phyloP scores from a whole-genome alignment of 2,888 invertebrate species.

The Noctua fimbriata region DNA sequence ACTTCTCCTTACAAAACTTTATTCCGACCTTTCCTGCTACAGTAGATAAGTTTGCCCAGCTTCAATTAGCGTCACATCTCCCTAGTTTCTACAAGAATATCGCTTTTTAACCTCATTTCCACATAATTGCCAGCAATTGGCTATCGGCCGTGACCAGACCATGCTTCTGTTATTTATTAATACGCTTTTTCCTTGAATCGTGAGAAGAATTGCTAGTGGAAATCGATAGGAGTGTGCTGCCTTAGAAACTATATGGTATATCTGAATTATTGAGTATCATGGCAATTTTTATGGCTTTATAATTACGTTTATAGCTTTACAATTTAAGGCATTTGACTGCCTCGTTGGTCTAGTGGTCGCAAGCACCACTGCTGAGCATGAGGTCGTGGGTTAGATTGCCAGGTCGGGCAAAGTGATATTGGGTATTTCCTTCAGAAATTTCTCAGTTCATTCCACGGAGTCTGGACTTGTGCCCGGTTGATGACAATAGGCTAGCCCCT shows the following conservation, averaged over 20 bases:
- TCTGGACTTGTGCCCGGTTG: too few relatives aligned
- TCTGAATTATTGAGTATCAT: too few relatives aligned
- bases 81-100: conserved; percentile 18
- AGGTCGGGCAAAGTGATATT: too few relatives aligned
- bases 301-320: too few relatives aligned
- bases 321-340: too few relatives aligned
- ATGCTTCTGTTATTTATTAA: conserved; percentile 45
- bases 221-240: neutral
- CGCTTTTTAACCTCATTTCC: conserved; percentile 38
- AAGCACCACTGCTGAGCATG: too few relatives aligned
- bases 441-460: too few relatives aligned
- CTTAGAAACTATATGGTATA: neutral
- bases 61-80: conserved; percentile 43
- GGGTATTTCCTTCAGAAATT: too few relatives aligned
- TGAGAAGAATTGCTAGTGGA: conserved; percentile 4
- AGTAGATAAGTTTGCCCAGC: conserved; percentile 11
- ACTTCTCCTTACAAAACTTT: conserved; percentile 1
- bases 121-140: conserved; percentile 52
- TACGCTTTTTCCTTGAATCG: conserved; percentile 23
- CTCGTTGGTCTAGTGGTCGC: too few relatives aligned
- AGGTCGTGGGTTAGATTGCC: too few relatives aligned
- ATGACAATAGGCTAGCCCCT: too few relatives aligned
- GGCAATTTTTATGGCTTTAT: neutral
- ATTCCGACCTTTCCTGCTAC: neutral
- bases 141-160: conserved; percentile 46